Evolutionary conservation across 2,797 vertebrate genomes (phyloP).

Genomic region (Hypotaenidia okinawae): DNA sequence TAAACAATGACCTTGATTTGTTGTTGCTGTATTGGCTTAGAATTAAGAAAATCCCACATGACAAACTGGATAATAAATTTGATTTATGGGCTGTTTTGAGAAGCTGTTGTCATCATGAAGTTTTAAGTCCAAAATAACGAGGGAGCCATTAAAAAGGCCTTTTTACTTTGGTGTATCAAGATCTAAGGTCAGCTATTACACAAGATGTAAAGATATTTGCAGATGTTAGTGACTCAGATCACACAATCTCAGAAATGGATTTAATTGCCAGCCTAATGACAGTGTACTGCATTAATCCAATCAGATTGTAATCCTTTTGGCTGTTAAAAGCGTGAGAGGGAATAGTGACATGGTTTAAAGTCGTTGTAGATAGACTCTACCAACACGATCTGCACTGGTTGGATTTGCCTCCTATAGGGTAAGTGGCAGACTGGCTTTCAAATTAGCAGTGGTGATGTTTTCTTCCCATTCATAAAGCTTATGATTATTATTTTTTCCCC

Average conservation of each 20-base stretch:
- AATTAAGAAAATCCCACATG: slow-evolving; percentile 42
- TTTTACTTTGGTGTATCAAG: slow-evolving; percentile 28
- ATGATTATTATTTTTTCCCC: neutral
- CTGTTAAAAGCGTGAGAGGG: slow-evolving; percentile 25
- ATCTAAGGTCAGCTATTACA: slow-evolving; percentile 57
- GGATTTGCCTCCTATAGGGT: neutral
- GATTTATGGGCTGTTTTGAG: slow-evolving; percentile 55
- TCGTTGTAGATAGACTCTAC: neutral
- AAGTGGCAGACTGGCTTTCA: neutral
- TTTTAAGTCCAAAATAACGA: slow-evolving; percentile 14
- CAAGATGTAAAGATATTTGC: slow-evolving; percentile 64
- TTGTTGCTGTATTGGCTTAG: slow-evolving; percentile 11
- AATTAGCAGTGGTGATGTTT: neutral
- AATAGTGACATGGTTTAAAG: slow-evolving; percentile 17
- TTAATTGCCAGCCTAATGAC: slow-evolving; percentile 39
- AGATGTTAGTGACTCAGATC: slow-evolving; percentile 66
- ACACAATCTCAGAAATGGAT: slow-evolving; percentile 31
- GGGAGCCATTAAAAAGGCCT: slow-evolving; percentile 34
- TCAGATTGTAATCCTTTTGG: slow-evolving; percentile 21
- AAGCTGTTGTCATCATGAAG: slow-evolving; percentile 32
- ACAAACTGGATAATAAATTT: slow-evolving; percentile 49
- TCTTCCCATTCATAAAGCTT: neutral
- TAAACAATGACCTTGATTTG: slow-evolving; percentile 14
- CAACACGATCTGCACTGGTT: neutral
- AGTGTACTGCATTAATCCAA: slow-evolving; percentile 11